Evolutionary conservation across 92 coral and sea anemone genomes (phyloP), one percentile per base, ranked within the genome.

Genomic region (Epizoanthus illoricatus): DNA sequence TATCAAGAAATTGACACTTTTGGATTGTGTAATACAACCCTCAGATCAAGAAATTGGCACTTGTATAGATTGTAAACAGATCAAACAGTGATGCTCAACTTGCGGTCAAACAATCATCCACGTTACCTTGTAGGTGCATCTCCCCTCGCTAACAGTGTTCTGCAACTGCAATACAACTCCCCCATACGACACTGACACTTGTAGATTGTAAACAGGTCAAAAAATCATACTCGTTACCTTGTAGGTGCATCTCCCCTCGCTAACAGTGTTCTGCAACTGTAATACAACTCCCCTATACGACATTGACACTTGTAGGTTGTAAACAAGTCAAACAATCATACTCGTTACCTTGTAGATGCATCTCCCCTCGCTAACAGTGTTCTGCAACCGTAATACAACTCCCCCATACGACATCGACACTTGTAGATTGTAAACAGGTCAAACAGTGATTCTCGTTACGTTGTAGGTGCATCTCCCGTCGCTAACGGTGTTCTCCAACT

Each of bases 201-300:
- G 5, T 3, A 24, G 41, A 65, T 72, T 43, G 10, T 3, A 6
- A 45, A 28, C 33, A 28, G 36, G 36, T 28, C 1, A 28, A 28
- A 28, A 8, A 61, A 61, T 19, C n/a, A n/a, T n/a, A n/a, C 33
- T 71, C 39, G 8, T 59, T 70, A 43, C 5, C 65, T 57, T 81
- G 49, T 69, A 96, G 99, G 75, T 96, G 7, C 99, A 96, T 60
- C 82, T 96, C 6, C 94, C 99, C 1, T 93, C 99, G 28, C 83
- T 96, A 12, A 87, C 96, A 8, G 99, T 91, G 74, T 96, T 96
- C 85, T 90, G 94, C 47, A 96, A 96, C 91, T 96, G 99, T 3
- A 64, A 64, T 20, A 61, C 23, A 20, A 47, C 54, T 47, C 54
- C 0, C 55, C 7, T 10, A 49, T 3, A 49, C 7, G 55, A 4